These are phyloP conservation scores for Sceloporus tristichus DNA, from an alignment of 2,113 vertebrate genomes.

Conservation along the genomic window DNA sequence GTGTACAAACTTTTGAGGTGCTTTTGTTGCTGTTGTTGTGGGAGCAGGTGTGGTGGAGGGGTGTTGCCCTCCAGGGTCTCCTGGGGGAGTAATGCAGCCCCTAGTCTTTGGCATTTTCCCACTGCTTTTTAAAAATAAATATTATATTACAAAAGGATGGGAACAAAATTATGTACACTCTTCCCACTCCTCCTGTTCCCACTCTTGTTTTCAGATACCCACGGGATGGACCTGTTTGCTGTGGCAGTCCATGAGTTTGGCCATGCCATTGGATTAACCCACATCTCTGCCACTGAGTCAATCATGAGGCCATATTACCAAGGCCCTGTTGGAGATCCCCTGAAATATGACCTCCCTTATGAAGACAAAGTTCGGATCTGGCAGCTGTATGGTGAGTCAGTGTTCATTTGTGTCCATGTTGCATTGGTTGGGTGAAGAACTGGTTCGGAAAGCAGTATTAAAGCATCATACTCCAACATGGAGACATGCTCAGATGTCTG, in stretches of 20 bases:
- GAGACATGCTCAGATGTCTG: too few relatives aligned
- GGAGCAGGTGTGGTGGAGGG: too few relatives aligned
- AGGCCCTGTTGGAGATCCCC: conserved; percentile 93
- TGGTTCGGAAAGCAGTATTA: not conserved
- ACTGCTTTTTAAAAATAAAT: not conserved
- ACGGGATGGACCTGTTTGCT: conserved; percentile 94
- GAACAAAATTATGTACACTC: too few relatives aligned
- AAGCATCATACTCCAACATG: not conserved
- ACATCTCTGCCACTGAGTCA: conserved; percentile 89
- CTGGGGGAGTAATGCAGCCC: too few relatives aligned
- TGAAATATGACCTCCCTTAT: conserved; percentile 92
- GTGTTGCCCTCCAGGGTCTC: too few relatives aligned
- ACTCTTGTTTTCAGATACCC: conserved; percentile 80
- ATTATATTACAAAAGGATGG: not conserved
- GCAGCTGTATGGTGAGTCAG: conserved; percentile 92
- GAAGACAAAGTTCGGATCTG: conserved; percentile 95
- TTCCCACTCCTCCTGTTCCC: too few relatives aligned
- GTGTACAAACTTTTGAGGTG: too few relatives aligned
- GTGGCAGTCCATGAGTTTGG: conserved; percentile 98
- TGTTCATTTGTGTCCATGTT: not conserved
- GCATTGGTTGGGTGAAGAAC: not conserved
- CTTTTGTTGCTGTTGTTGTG: too few relatives aligned
- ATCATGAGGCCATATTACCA: conserved; percentile 98
- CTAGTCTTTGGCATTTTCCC: too few relatives aligned
- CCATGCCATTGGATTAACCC: conserved; percentile 93